A percentile compares a stretch with the other conserved stretches of the same genome.
These are phyloP conservation scores for Tipula unca DNA, from an alignment of 2,888 invertebrate species.

Conservation along the genomic window DNA sequence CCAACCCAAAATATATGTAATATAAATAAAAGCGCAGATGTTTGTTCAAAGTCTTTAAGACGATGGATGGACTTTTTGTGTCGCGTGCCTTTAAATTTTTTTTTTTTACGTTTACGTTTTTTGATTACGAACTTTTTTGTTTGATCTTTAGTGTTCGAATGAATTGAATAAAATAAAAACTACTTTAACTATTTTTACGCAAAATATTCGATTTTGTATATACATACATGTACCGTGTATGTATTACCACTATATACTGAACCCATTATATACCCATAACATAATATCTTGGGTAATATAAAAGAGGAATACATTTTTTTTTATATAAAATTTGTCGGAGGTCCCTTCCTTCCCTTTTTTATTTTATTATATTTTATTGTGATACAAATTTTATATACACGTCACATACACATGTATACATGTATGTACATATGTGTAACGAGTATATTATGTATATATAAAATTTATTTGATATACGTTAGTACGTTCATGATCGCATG, in stretches of 20 bases:
- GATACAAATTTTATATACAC: neutral
- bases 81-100: conserved; percentile 26
- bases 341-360: conserved; percentile 16
- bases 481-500: neutral
- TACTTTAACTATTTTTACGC: conserved; percentile 21
- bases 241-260: conserved; percentile 8
- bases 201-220: conserved; percentile 17
- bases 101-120: neutral
- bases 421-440: neutral
- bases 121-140: neutral
- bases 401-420: neutral
- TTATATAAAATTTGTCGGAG: neutral
- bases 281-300: neutral
- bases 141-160: conserved; percentile 25
- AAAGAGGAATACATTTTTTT: neutral
- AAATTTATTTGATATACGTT: neutral
- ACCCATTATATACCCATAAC: neutral
- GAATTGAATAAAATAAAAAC: conserved; percentile 26
- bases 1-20: neutral
- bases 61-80: conserved; percentile 20
- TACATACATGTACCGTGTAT: conserved; percentile 14
- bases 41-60: neutral
- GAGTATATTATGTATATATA: neutral
- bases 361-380: neutral
- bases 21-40: conserved; percentile 17